Evolutionary conservation across 1,140 invertebrate species (phyloP).

Genomic region (Helicoverpa armigera): DNA sequence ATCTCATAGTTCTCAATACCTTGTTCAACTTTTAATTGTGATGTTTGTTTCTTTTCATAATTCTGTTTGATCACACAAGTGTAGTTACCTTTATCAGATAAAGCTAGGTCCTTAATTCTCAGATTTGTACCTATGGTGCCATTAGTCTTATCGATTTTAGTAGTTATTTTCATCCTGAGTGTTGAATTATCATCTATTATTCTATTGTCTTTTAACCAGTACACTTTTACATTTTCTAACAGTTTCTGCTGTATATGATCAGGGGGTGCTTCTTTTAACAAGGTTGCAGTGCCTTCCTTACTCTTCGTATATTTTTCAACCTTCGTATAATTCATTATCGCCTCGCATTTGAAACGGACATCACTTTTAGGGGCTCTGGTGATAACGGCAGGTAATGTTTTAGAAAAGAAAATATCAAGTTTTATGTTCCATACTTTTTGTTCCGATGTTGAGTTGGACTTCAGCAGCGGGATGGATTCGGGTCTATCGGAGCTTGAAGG

Average conservation of each 20-base stretch:
- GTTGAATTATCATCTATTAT: constrained; percentile 59
- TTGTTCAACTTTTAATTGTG: constrained; percentile 71
- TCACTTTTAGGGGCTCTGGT: constrained; percentile 64
- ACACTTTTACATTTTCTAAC: constrained; percentile 81
- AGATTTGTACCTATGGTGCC: constrained; percentile 76
- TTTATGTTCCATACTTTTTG: constrained; percentile 83
- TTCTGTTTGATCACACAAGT: constrained; percentile 82
- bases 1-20: constrained; percentile 68
- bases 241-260: constrained; percentile 77
- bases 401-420: constrained; percentile 80
- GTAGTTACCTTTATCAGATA: constrained; percentile 76
- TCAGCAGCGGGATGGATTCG: constrained; percentile 68
- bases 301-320: constrained; percentile 79
- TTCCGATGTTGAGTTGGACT: constrained; percentile 72
- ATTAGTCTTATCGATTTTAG: constrained; percentile 77
- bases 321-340: constrained; percentile 81
- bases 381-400: constrained; percentile 71
- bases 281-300: constrained; percentile 77
- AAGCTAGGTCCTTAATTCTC: constrained; percentile 70
- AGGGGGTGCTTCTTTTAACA: constrained; percentile 73
- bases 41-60: constrained; percentile 78
- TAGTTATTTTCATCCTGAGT: constrained; percentile 65
- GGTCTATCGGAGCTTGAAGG: constrained; percentile 64
- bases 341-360: constrained; percentile 79
- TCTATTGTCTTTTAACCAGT: constrained; percentile 80